Conservation (phyloP, 2,797 vertebrate species). For the Streptopelia turtur region DNA sequence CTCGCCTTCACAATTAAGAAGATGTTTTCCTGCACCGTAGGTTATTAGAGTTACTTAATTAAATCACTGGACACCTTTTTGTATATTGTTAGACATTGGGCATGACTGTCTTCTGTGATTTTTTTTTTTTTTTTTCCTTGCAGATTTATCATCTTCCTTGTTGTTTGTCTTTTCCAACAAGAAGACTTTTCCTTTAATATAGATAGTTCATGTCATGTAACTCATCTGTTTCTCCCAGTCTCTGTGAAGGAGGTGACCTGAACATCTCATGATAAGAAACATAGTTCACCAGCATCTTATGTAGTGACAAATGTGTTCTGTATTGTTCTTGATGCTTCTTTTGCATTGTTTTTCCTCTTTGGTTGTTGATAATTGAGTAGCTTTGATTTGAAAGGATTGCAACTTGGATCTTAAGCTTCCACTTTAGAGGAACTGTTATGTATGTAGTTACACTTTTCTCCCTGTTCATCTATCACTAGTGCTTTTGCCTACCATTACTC, state of each 20-base stretch:
- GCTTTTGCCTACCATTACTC: neutral
- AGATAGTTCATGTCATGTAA: neutral
- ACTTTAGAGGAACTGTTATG: neutral
- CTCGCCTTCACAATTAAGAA: neutral
- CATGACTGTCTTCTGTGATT: fast-evolving
- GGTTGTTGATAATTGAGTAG: neutral
- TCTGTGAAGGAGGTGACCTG: neutral
- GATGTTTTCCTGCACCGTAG: neutral
- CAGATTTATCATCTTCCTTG: neutral
- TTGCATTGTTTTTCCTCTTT: neutral
- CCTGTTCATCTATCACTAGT: neutral
- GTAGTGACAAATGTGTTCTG: neutral
- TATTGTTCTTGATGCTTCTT: neutral
- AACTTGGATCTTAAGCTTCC: neutral
- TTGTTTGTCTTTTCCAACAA: neutral
- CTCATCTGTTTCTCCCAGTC: neutral
- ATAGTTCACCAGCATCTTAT: neutral
- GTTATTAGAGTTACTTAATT: neutral
- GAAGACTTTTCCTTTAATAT: neutral
- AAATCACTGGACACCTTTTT: neutral
- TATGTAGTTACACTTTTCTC: neutral
- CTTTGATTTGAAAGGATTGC: neutral
- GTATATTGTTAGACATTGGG: neutral
- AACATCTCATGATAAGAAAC: neutral
- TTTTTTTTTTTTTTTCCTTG: neutral